These are phyloP conservation scores for Jordanella pulchra DNA, from an alignment of 2,797 vertebrate species.

Conservation along the genomic window DNA sequence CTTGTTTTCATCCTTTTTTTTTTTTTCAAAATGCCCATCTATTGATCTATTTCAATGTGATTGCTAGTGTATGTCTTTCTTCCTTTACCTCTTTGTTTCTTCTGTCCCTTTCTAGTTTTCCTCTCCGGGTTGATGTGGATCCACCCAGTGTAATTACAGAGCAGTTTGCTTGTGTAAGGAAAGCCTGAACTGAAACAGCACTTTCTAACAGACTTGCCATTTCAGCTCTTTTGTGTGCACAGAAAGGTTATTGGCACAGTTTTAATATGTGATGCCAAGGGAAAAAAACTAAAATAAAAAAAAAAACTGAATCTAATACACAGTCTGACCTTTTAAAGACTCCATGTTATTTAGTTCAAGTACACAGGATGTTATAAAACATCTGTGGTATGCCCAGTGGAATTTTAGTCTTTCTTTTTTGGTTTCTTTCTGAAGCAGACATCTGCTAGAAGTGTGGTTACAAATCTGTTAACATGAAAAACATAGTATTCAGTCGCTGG, in stretches of 20 bases:
- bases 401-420: constrained; percentile 15
- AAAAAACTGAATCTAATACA: constrained; percentile 27
- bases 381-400: constrained; percentile 4
- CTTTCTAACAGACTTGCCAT: constrained; percentile 70
- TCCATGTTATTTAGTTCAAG: constrained; percentile 5
- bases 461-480: constrained; percentile 10
- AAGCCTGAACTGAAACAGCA: constrained; percentile 76
- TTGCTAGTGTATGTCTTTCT: constrained; percentile 10
- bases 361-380: background rate
- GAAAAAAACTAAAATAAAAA: no score
- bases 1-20: background rate
- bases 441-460: constrained; percentile 40
- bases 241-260: constrained; percentile 41
- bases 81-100: constrained; percentile 27
- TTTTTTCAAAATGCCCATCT: background rate
- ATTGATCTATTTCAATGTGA: background rate
- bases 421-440: constrained; percentile 39
- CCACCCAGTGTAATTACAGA: constrained; percentile 84
- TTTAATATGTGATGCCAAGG: constrained; percentile 19
- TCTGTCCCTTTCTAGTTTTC: constrained; percentile 42
- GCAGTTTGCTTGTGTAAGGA: constrained; percentile 78
- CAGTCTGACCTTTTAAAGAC: constrained; percentile 15
- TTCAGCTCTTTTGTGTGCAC: constrained; percentile 60
- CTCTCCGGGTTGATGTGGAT: constrained; percentile 60
- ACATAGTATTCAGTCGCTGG: constrained; percentile 15